These are phyloP conservation scores for Asobara japonica DNA, from an alignment of 1,140 invertebrate species.

Conservation along the genomic window DNA sequence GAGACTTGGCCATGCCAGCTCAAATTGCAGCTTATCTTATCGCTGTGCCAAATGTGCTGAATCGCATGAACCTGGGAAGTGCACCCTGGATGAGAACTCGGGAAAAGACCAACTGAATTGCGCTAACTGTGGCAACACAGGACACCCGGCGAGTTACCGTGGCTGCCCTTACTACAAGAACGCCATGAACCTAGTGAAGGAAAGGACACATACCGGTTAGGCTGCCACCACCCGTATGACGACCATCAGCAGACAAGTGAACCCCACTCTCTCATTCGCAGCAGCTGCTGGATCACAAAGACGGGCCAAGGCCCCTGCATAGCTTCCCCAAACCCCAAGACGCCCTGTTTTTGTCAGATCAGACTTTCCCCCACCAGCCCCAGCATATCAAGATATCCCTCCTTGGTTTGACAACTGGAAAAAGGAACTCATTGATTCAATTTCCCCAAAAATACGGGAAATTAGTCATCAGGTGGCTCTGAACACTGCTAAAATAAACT, in stretches of 20 bases:
- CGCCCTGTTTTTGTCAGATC: too few relatives aligned
- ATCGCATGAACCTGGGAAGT: not conserved
- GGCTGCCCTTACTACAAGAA: constrained; percentile 23
- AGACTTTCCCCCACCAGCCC: not conserved
- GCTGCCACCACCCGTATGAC: not conserved
- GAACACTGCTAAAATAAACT: not conserved
- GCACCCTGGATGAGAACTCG: not conserved
- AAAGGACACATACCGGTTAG: not conserved
- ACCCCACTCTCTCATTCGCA: not conserved
- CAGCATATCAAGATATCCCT: not conserved
- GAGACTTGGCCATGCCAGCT: constrained; percentile 1
- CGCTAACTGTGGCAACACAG: constrained; percentile 18
- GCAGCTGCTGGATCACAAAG: not conserved
- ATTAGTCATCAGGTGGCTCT: not conserved
- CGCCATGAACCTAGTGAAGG: not conserved
- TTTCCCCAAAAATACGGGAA: not conserved
- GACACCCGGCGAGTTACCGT: constrained; percentile 15
- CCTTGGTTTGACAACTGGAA: not conserved
- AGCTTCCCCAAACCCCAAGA: not conserved
- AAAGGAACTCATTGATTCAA: not conserved
- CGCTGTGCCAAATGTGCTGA: constrained; percentile 24
- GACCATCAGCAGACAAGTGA: not conserved
- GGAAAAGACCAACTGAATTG: constrained; percentile 12
- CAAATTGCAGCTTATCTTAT: constrained; percentile 4
- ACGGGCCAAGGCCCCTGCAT: not conserved